Evolutionary conservation across 2,888 invertebrate genomes (phyloP).

Genomic region (Troides aeacus): DNA sequence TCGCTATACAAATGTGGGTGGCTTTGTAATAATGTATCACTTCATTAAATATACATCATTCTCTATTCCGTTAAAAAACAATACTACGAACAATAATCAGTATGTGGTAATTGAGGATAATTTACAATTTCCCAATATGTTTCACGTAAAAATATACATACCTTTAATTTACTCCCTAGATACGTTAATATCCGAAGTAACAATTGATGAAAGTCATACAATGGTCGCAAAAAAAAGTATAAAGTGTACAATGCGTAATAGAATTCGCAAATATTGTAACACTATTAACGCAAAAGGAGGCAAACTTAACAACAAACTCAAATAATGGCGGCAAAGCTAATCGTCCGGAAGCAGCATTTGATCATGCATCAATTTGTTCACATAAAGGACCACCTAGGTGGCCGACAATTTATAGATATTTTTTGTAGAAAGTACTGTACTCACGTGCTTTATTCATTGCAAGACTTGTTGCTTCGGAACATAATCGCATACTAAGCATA

Average conservation of each 20-base stretch:
- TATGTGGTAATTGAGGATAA: background rate
- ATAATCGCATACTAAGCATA: constrained; percentile 69
- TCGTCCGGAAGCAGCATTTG: constrained; percentile 72
- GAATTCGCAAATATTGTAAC: constrained; percentile 78
- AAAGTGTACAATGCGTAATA: constrained; percentile 74
- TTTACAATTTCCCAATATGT: too few species aligned
- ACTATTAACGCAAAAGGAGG: constrained; percentile 78
- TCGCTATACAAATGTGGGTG: constrained; percentile 78
- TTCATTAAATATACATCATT: constrained; percentile 56
- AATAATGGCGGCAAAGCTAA: constrained; percentile 70
- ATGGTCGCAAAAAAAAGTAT: constrained; percentile 53
- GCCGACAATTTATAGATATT: constrained; percentile 32
- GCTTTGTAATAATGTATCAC: constrained; percentile 71
- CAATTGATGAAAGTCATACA: constrained; percentile 63
- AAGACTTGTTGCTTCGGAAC: constrained; percentile 60
- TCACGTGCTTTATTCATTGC: constrained; percentile 76
- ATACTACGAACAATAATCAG: background rate
- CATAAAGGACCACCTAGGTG: constrained; percentile 69
- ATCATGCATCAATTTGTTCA: constrained; percentile 68
- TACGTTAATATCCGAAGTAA: constrained; percentile 57
- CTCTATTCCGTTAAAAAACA: constrained; percentile 27
- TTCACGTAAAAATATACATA: background rate
- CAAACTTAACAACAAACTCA: constrained; percentile 77
- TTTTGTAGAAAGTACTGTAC: constrained; percentile 45
- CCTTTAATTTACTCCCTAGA: background rate